Evolutionary conservation across 1,140 invertebrate genomes (phyloP).

Genomic region (Drosophila virilis): DNA sequence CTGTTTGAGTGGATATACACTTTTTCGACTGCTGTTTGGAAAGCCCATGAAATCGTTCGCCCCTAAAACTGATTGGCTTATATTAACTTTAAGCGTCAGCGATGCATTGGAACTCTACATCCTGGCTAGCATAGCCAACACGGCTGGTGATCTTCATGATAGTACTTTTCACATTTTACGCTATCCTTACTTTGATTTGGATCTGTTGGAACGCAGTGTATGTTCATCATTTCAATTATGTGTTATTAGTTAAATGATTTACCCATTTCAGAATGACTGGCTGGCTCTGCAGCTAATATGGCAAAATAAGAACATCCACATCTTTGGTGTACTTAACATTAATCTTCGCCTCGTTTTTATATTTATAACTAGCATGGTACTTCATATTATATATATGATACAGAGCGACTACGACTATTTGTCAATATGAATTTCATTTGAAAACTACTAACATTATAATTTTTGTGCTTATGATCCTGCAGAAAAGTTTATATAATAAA

Average conservation of each 20-base stretch:
- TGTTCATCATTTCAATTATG: neutral
- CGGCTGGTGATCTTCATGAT: neutral
- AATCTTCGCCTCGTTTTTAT: conserved; percentile 29
- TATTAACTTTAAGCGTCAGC: neutral
- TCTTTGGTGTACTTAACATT: conserved; percentile 34
- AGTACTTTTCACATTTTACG: neutral
- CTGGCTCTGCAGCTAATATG: conserved; percentile 41
- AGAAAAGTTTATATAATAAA: no score
- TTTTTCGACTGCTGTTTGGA: neutral
- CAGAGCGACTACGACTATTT: conserved; percentile 46
- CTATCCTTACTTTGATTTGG: neutral
- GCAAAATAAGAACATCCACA: conserved; percentile 33
- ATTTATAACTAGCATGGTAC: conserved; percentile 6
- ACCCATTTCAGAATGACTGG: conserved; percentile 31
- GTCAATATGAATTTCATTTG: neutral
- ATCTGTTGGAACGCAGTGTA: conserved; percentile 37
- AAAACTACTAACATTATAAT: no score
- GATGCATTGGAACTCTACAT: conserved; percentile 7
- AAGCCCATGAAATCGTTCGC: neutral
- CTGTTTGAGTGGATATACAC: neutral
- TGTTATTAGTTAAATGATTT: neutral
- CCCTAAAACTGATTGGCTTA: neutral
- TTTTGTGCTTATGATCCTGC: no score
- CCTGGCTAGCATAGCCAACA: neutral
- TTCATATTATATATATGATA: conserved; percentile 48